Evolutionary conservation across 2,797 vertebrate species (phyloP).

Genomic region (Pangasius macronema): DNA sequence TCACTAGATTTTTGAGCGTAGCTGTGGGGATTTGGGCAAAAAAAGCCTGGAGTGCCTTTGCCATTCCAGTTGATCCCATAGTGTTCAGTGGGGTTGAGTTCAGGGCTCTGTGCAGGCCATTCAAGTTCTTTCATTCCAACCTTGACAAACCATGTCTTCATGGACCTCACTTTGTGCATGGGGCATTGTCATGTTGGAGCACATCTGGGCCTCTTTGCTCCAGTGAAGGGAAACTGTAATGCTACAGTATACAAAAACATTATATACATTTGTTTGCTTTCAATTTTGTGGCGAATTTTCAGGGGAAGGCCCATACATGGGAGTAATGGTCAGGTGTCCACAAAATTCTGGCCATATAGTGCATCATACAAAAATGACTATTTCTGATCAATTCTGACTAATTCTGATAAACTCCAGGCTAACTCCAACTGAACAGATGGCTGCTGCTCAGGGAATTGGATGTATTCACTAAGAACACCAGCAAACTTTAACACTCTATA

Average conservation of each 20-base stretch:
- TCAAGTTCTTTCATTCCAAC: no score
- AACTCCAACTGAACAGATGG: conserved; percentile 55
- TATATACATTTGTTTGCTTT: not conserved
- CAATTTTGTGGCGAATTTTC: not conserved
- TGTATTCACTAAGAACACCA: conserved; percentile 29
- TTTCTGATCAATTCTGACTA: not conserved
- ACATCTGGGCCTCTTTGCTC: not conserved
- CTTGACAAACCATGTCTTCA: not conserved
- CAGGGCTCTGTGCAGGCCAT: no score
- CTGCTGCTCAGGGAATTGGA: conserved; percentile 30
- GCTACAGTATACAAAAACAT: not conserved
- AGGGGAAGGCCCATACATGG: not conserved
- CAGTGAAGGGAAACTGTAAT: not conserved
- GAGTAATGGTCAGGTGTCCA: not conserved
- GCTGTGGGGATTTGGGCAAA: not conserved
- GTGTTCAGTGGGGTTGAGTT: not conserved
- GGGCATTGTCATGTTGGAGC: no score
- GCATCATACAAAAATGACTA: not conserved
- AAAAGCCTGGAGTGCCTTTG: not conserved
- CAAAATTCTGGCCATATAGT: not conserved
- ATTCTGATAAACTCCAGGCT: not conserved
- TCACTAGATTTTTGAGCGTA: not conserved
- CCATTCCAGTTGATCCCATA: not conserved
- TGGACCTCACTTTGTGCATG: not conserved
- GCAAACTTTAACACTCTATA: conserved; percentile 16